phyloP scores from a whole-genome alignment of 2,888 invertebrate species.

The Yponomeuta malinellus region DNA sequence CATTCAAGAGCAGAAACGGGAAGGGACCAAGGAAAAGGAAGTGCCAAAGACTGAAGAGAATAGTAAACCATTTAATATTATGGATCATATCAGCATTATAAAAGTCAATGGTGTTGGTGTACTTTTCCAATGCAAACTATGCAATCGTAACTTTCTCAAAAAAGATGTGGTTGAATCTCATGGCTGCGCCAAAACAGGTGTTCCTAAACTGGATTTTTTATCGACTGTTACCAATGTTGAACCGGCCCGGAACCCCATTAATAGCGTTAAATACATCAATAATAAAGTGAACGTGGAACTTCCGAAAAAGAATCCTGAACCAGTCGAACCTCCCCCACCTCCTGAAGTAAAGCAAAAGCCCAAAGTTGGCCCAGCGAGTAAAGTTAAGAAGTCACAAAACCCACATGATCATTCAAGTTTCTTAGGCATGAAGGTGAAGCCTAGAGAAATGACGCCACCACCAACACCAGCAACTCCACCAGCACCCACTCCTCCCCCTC shows the following conservation, averaged over 20 bases:
- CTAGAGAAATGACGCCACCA: slow-evolving; percentile 20
- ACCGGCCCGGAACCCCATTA: slow-evolving; percentile 42
- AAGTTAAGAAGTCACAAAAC: slow-evolving; percentile 32
- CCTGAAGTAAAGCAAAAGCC: slow-evolving; percentile 38
- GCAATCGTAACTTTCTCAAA: slow-evolving; percentile 63
- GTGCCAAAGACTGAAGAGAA: slow-evolving; percentile 11
- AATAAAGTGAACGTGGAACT: slow-evolving; percentile 31
- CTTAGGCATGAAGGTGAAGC: slow-evolving; percentile 24
- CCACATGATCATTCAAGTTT: slow-evolving; percentile 19
- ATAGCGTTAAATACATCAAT: slow-evolving; percentile 57
- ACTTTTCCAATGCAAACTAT: slow-evolving; percentile 64
- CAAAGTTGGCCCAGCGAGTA: slow-evolving; percentile 62
- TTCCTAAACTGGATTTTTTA: slow-evolving; percentile 42
- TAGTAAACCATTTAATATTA: slow-evolving; percentile 46
- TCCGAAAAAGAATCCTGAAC: slow-evolving; percentile 23
- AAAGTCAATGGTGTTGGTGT: slow-evolving; percentile 66
- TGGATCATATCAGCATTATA: slow-evolving; percentile 62
- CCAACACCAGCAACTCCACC: slow-evolving; percentile 15
- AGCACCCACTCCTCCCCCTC: slow-evolving; percentile 16
- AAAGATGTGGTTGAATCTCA: slow-evolving; percentile 58
- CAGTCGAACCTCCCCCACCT: slow-evolving; percentile 15
- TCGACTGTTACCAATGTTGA: slow-evolving; percentile 32
- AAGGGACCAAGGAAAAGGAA: background rate
- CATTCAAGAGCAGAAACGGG: slow-evolving; percentile 16
- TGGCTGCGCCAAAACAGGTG: slow-evolving; percentile 59